phyloP scores from a whole-genome alignment of 2,113 vertebrate genomes.

The Notothenia coriiceps region DNA sequence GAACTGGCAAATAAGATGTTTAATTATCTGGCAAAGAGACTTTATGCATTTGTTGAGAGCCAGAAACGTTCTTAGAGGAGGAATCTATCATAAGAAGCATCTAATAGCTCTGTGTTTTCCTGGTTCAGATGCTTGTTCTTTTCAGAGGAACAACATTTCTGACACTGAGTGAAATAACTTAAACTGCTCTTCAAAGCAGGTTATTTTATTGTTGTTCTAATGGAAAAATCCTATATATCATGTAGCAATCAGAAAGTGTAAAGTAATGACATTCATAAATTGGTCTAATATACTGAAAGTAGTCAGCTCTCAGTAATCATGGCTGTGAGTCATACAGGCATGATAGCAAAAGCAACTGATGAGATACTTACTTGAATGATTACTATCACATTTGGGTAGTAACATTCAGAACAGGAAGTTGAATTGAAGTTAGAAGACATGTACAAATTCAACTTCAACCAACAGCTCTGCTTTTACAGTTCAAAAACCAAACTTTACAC shows the following conservation, averaged over 20 bases:
- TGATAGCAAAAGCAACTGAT: neutral
- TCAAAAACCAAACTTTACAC: no score
- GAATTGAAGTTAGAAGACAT: neutral
- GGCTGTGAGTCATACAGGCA: neutral
- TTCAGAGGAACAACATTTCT: neutral
- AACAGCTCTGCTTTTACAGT: no score
- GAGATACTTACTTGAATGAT: neutral
- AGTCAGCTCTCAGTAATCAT: neutral
- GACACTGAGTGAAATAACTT: constrained; percentile 17
- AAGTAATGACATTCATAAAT: neutral
- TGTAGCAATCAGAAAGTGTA: neutral
- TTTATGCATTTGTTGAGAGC: constrained; percentile 25
- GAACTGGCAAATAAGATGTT: constrained; percentile 40
- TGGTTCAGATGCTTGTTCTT: constrained; percentile 11
- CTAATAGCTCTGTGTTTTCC: neutral
- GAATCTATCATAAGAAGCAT: constrained; percentile 39
- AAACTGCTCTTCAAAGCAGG: constrained; percentile 10
- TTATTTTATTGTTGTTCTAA: constrained; percentile 2
- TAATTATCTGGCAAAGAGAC: constrained; percentile 54
- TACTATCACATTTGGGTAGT: neutral
- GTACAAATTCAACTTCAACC: no score
- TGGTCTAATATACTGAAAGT: neutral
- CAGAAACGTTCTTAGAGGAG: constrained; percentile 25
- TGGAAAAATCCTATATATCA: neutral
- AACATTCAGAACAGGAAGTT: neutral